Percentiles rank a stretch among this genome's conserved stretches.
Conservation (phyloP, 2,888 invertebrate genomes). For the Synergus japonicus region DNA sequence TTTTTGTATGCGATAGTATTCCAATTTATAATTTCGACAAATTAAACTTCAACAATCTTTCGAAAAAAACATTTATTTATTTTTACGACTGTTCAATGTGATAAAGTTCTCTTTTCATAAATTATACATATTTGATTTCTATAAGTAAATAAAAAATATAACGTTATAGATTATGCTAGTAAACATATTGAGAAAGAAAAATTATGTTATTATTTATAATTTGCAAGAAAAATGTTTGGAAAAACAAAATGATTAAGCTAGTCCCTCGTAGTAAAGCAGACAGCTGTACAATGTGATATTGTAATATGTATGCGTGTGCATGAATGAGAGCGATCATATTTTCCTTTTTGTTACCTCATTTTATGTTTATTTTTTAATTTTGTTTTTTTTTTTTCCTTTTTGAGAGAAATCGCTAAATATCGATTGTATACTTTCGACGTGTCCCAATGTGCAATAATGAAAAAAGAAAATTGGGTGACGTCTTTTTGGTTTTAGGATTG, state of each 20-base stretch:
- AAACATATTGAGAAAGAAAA: not conserved
- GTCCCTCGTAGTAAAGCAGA: slow-evolving; percentile 68
- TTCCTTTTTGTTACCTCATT: slow-evolving; percentile 60
- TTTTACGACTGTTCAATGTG: not conserved
- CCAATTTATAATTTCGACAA: not conserved
- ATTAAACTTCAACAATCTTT: not conserved
- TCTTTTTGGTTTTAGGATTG: not conserved
- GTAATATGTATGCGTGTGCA: slow-evolving; percentile 56
- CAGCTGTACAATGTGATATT: slow-evolving; percentile 74
- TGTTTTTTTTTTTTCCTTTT: slow-evolving; percentile 42
- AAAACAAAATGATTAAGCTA: slow-evolving; percentile 64
- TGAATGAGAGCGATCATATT: slow-evolving; percentile 48
- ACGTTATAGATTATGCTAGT: not conserved
- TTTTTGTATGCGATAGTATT: not conserved
- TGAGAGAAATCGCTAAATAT: slow-evolving; percentile 19
- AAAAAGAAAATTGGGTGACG: slow-evolving; percentile 19
- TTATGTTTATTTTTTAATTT: slow-evolving; percentile 58
- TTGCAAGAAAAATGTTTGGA: slow-evolving; percentile 13
- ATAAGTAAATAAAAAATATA: too few species aligned
- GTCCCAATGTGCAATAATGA: slow-evolving; percentile 23
- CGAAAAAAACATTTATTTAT: not conserved
- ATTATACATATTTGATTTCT: not conserved
- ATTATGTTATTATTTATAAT: slow-evolving; percentile 23
- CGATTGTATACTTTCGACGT: slow-evolving; percentile 23
- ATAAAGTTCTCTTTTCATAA: not conserved